Conservation (phyloP, 64 coral and sea anemone genomes). For the Hydrozoanthus tunicans region DNA sequence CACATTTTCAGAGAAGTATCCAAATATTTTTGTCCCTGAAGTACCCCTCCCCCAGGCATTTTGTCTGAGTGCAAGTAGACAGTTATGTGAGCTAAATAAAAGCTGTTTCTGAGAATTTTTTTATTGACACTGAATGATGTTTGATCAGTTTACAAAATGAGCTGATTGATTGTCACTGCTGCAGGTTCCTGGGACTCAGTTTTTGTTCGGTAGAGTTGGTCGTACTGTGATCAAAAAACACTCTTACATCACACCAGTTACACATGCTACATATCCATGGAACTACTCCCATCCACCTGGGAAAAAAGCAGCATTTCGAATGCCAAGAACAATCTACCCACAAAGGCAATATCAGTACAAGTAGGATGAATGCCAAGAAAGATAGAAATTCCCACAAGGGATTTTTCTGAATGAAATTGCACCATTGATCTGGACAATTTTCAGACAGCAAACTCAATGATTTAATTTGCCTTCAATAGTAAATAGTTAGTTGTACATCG, state of each 20-base stretch:
- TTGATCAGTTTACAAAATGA: background rate
- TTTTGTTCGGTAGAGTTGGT: slow-evolving; percentile 83
- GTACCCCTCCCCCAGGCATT: too few relatives aligned
- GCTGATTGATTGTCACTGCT: background rate
- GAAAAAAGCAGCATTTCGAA: slow-evolving; percentile 72
- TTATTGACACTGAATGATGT: background rate
- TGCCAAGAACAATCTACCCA: slow-evolving; percentile 85
- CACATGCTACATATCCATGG: slow-evolving; percentile 88
- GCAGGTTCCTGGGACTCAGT: slow-evolving; percentile 66
- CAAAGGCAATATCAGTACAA: slow-evolving; percentile 46
- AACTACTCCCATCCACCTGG: slow-evolving; percentile 82
- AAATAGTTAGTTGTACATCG: too few relatives aligned
- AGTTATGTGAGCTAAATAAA: too few relatives aligned
- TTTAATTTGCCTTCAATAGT: too few relatives aligned
- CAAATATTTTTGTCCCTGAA: too few relatives aligned
- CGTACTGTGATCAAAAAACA: slow-evolving; percentile 83
- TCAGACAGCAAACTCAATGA: too few relatives aligned
- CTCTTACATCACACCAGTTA: slow-evolving; percentile 80
- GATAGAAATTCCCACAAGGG: background rate
- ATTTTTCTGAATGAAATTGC: background rate
- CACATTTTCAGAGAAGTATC: too few relatives aligned
- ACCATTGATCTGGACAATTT: too few relatives aligned
- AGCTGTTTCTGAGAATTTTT: too few relatives aligned
- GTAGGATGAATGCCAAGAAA: background rate
- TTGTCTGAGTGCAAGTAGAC: too few relatives aligned